Base-by-base conservation (phyloP, 2,113 vertebrate genomes). In the Bettongia penicillata region DNA sequence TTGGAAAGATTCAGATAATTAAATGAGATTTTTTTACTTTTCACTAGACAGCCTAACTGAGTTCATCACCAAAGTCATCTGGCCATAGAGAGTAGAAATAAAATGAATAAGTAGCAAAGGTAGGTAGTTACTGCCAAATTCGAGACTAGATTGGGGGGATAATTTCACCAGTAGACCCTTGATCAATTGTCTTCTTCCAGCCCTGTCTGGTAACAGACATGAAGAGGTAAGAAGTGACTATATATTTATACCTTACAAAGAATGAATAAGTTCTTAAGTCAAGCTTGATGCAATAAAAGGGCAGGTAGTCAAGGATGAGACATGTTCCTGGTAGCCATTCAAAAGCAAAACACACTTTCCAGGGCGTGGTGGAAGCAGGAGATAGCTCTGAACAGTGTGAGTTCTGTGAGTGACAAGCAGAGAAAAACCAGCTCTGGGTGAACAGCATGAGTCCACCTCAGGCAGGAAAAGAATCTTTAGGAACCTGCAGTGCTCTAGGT, bases 1-100 rank as follows among this genome's bases (percentile, higher is more conserved):
- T 24, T 31, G 31, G n/a, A 93, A 93, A 94, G n/a, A 96, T 19
- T 23, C 49, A 93, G 48, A 53, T 89, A 96, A 93, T 68, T 90
- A 22, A 94, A 1, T 48, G 22, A 90, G 53, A 89, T 8, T 52
- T 94, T 91, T 24, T 95, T 12, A 43, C 77, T 93, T 95, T 95
- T 55, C n/a, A 93, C n/a, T 4, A 92, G 50, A 95, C 8, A 94
- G 37, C 57, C 89, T 94, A 92, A 95, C 61, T 91, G 90, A 43
- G 61, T 94, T 93, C 89, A 91, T n/a, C 55, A 53, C 12, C 51
- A 96, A 94, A 92, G 61, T 77, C 61, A 77, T 77, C 37, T n/a
- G 14, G 77, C 9, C 50, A 24, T 61, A 95, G 31, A 94, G 91
- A 93, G 52, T 91, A 91, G n/a, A 61, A 96, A 31, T 95, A 93